phyloP scores from a whole-genome alignment of 2,888 invertebrate species.

The Dolichomitus sp. region DNA sequence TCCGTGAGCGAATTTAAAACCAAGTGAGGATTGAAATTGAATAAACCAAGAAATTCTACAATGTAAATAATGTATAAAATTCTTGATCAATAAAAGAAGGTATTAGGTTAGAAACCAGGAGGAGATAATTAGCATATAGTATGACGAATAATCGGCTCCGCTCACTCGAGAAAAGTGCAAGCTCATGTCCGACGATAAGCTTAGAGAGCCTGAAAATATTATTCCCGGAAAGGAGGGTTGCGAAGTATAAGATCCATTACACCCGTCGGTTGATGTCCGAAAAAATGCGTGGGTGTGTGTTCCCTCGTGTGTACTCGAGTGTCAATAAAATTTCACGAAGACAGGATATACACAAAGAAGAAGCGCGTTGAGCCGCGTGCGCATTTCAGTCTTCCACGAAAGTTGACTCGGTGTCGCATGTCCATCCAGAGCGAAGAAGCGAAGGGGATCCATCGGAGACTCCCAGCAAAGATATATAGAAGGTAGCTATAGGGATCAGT shows the following conservation, averaged over 20 bases:
- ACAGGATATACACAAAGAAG: conserved; percentile 27
- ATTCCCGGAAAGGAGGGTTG: conserved; percentile 33
- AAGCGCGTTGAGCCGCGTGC: conserved; percentile 63
- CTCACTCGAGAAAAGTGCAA: background rate
- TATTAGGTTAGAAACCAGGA: background rate
- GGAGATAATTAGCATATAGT: background rate
- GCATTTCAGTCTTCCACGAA: conserved; percentile 62
- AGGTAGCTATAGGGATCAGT: conserved; percentile 25
- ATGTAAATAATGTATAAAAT: background rate
- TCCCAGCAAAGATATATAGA: conserved; percentile 43
- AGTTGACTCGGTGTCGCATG: conserved; percentile 65
- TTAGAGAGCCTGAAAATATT: conserved; percentile 20
- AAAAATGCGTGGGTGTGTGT: conserved; percentile 17
- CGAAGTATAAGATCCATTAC: conserved; percentile 57
- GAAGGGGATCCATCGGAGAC: conserved; percentile 41
- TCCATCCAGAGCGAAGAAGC: conserved; percentile 43
- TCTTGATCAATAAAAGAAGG: background rate
- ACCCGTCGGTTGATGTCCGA: conserved; percentile 9
- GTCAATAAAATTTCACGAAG: conserved; percentile 62
- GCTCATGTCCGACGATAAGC: conserved; percentile 4
- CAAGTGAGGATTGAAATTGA: background rate
- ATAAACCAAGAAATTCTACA: too few species aligned
- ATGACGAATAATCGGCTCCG: background rate
- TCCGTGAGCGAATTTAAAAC: too few species aligned
- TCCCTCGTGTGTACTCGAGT: conserved; percentile 50